Evolutionary conservation across 2,797 vertebrate genomes (phyloP), one percentile per base, ranked within the genome.

Genomic region (Lutjanus campechanus): DNA sequence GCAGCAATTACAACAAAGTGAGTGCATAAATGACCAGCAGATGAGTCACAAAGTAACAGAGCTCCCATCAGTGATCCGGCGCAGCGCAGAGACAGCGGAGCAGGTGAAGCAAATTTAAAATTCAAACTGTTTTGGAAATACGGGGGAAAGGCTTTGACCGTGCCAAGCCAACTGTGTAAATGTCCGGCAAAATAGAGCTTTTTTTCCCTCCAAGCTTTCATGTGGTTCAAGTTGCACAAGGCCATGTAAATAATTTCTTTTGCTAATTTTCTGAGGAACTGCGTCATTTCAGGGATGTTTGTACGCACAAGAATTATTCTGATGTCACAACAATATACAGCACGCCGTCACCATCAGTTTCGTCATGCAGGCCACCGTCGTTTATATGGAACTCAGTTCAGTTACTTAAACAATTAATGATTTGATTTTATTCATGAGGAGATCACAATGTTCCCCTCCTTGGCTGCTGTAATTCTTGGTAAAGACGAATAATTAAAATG

Each of bases 1-100:
- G 90, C 85, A 81, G 90, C 90, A 91, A 93, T 92, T 92, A 91
- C 81, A 84, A 85, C 84, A 82, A 87, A 93, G 83, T 79, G 71
- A 88, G 69, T 67, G 63, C 71, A 86, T 81, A 91, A 93, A 95
- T 88, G 85, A 93, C 80, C 90, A 76, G 88, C 89, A 89, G 88
- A 91, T 93, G 95, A 94, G 88, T 93, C 91, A 92, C 84, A 90
- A 86, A 92, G 85, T 53, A 41, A 73, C 19, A 20, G 63, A 72
- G 69, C 59, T 67, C 73, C 77, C 77, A 82, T 79, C 60, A 56
- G 73, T 55, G 74, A 60, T 74, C 44, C 13, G 5, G 64, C 71
- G 59, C 25, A 44, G 59, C 20, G 67, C 65, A 41, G 70, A 79
- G 68, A 79, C 73, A 62, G 29, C 22, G 17, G 58, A 81, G 81